phyloP scores from a whole-genome alignment of 1,140 invertebrate genomes.

The Trachymyrmex septentrionalis region DNA sequence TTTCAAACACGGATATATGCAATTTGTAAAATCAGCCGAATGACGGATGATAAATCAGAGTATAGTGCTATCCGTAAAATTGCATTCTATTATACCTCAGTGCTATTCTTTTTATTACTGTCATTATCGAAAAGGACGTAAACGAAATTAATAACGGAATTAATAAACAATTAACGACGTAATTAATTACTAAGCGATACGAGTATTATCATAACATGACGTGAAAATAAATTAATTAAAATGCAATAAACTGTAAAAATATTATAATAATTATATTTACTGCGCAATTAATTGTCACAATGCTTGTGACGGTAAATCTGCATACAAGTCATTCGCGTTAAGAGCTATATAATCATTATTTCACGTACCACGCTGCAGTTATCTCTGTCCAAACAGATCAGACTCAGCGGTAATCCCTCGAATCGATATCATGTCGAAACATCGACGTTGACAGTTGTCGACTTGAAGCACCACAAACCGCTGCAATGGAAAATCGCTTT shows the following conservation, averaged over 20 bases:
- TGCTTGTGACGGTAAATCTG: not conserved
- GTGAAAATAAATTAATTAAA: not conserved
- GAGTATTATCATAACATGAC: no score
- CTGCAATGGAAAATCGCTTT: slow-evolving; percentile 23
- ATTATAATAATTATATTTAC: not conserved
- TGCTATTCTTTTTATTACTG: not conserved
- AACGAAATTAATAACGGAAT: slow-evolving; percentile 3
- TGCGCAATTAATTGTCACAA: slow-evolving; percentile 10
- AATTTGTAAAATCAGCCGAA: slow-evolving; percentile 12
- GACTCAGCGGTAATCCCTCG: slow-evolving; percentile 14
- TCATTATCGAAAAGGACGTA: not conserved
- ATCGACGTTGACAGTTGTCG: slow-evolving; percentile 12
- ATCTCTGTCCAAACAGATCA: slow-evolving; percentile 54
- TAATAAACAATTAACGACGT: not conserved
- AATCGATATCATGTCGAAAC: slow-evolving; percentile 67
- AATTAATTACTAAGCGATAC: not conserved
- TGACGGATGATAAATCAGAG: not conserved
- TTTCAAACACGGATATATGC: slow-evolving; percentile 20
- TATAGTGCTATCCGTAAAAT: not conserved
- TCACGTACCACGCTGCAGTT: slow-evolving; percentile 20
- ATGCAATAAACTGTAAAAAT: not conserved
- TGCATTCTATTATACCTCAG: not conserved
- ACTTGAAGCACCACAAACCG: slow-evolving; percentile 41
- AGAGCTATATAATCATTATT: slow-evolving; percentile 20
- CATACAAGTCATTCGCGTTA: not conserved